Percentiles rank a stretch among this genome's conserved stretches.
phyloP scores from a whole-genome alignment of 2,888 invertebrate species.

The Octonoba sinensis region DNA sequence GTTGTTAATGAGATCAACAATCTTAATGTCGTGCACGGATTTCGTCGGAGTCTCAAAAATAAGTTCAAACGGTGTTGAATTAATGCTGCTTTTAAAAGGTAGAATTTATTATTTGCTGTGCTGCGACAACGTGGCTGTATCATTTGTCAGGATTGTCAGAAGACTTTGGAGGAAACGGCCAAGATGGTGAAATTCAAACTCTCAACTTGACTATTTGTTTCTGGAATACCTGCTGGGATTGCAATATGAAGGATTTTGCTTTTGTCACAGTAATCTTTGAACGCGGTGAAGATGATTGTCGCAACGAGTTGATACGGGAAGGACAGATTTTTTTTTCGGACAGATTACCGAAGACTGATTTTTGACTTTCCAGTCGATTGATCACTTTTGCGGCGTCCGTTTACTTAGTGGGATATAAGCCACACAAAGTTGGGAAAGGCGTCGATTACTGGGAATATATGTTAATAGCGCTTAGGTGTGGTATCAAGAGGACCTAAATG shows the following conservation, averaged over 20 bases:
- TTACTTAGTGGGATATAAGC: slow-evolving; percentile 4
- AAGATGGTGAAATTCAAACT: slow-evolving; percentile 2
- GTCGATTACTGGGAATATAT: background rate
- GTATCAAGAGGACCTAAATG: background rate
- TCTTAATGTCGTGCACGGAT: too few relatives aligned
- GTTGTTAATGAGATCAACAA: too few relatives aligned
- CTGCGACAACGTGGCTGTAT: background rate
- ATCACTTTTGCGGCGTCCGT: slow-evolving; percentile 7
- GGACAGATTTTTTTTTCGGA: too few relatives aligned
- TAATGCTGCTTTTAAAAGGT: background rate
- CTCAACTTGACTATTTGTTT: slow-evolving; percentile 11
- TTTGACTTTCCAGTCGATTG: background rate
- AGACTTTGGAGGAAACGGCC: background rate
- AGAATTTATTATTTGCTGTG: background rate
- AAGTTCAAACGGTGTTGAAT: too few relatives aligned
- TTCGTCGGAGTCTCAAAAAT: too few relatives aligned
- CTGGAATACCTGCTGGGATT: too few relatives aligned
- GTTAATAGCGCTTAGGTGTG: background rate
- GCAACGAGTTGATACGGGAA: background rate
- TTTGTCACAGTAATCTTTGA: too few relatives aligned
- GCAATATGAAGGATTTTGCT: too few relatives aligned
- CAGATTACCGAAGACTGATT: slow-evolving; percentile 12
- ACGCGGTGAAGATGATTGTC: background rate
- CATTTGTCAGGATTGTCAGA: slow-evolving; percentile 5
- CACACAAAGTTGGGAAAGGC: background rate